A percentile compares a stretch with the other conserved stretches of the same genome.
Evolutionary conservation across 1,140 invertebrate genomes (phyloP).

Genomic region (Achroia grisella): DNA sequence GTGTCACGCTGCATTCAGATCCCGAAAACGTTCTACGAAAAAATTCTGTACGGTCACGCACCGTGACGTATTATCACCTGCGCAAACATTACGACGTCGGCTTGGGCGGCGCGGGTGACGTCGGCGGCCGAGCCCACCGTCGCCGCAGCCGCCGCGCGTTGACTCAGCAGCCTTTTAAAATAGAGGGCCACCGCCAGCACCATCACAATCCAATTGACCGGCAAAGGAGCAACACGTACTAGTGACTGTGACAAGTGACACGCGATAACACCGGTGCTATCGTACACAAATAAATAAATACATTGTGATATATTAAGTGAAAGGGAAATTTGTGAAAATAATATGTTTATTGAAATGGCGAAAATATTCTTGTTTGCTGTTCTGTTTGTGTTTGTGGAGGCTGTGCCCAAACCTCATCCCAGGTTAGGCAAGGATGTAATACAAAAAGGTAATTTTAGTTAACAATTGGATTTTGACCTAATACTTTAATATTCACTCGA

Average conservation of each 20-base stretch:
- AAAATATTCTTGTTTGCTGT: conserved; percentile 39
- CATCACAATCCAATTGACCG: conserved; percentile 43
- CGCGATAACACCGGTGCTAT: conserved; percentile 14
- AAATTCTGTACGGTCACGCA: conserved; percentile 1
- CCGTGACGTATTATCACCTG: conserved; percentile 30
- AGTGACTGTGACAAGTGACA: conserved; percentile 15
- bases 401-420: conserved; percentile 33
- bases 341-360: conserved; percentile 33
- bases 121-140: conserved; percentile 26
- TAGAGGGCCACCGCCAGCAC: conserved; percentile 30
- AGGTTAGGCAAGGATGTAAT: conserved; percentile 38
- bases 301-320: background rate
- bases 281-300: background rate
- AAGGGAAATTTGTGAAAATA: conserved; percentile 15
- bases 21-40: conserved; percentile 15
- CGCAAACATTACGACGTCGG: conserved; percentile 25
- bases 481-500: no score
- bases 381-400: conserved; percentile 34
- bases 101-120: conserved; percentile 21
- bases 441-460: background rate
- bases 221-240: conserved; percentile 41
- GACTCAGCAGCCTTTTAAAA: conserved; percentile 58
- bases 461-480: background rate
- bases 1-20: conserved; percentile 6
- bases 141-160: conserved; percentile 26